These are phyloP conservation scores for Bubo blakistoni DNA, from an alignment of 2,113 vertebrate species.

Conservation along the genomic window DNA sequence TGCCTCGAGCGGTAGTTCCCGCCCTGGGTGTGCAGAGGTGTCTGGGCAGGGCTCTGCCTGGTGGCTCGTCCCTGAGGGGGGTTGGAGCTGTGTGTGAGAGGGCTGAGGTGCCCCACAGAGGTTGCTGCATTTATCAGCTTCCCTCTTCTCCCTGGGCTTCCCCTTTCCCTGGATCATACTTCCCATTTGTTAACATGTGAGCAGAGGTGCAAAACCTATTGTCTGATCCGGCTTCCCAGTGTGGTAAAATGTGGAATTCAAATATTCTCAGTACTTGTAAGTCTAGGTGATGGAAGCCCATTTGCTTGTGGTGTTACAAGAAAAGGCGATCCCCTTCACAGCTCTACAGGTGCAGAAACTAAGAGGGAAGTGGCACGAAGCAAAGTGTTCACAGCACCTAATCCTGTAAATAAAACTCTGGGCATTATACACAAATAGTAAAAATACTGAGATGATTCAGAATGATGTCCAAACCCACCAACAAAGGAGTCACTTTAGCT, in stretches of 20 bases:
- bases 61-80: accelerated
- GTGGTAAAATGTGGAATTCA: neutral
- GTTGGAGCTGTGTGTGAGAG: accelerated
- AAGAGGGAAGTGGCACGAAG: neutral
- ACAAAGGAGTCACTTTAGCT: neutral
- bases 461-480: neutral
- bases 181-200: too few species aligned
- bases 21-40: neutral
- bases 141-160: neutral
- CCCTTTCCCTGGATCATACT: neutral
- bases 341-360: neutral
- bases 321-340: neutral
- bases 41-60: too few species aligned
- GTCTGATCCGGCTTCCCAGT: neutral
- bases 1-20: neutral
- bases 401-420: neutral
- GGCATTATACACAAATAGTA: neutral
- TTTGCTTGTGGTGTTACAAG: neutral
- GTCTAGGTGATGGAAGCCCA: neutral
- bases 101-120: accelerated
- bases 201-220: neutral
- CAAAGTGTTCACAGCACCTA: neutral
- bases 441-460: neutral
- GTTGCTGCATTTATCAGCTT: neutral
- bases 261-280: neutral